Base-by-base conservation (phyloP, 2,797 vertebrate species). In the Amphiprion clarkii region DNA sequence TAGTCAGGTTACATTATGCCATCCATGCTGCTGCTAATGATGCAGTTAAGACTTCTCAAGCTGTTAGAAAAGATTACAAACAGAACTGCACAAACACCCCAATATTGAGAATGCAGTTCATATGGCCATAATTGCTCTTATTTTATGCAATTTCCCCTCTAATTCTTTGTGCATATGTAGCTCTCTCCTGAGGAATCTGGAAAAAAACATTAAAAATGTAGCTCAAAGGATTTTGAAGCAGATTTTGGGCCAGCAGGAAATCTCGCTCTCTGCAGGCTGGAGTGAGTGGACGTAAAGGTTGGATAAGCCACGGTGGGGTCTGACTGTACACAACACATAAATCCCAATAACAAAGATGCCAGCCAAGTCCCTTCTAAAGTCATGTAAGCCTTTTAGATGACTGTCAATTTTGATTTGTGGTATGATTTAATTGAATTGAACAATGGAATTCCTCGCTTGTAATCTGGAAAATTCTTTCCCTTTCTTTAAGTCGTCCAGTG, bases 371-470 rank as follows among this genome's bases (percentile, higher is more conserved):
- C n/a, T 65, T 29, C 0, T 9, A 33, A 65, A 53, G 17, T 21
- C 6, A 13, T 36, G 14, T 17, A 66, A 56, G 29, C 25, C 39
- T 61, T 61, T 74, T 27, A 56, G 12, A 42, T 75, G 54, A 33
- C 5, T 48, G 63, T 3, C 40, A 52, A 33, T 53, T 69, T 48
- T 69, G 60, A 64, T 40, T 39, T 67, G 36, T 19, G 3, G 3
- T 63, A 19, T 21, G 39, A 65, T 63, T 78, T n/a, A 72, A 72
- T 46, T 71, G n/a, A 65, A 71, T 56, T 44, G 49, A 88, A 87
- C 84, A 88, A 87, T 78, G 75, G 74, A 84, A 86, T 82, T 83
- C 81, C 77, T 80, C 2, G 0, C 27, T 75, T 59, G 48, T 80
- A 76, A 84, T 88, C 70, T 83, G 57, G 44, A 60, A 71, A 86